Evolutionary conservation across 37 sponge, comb jelly and placozoan species (phyloP).

Genomic region (Spongilla lacustris): DNA sequence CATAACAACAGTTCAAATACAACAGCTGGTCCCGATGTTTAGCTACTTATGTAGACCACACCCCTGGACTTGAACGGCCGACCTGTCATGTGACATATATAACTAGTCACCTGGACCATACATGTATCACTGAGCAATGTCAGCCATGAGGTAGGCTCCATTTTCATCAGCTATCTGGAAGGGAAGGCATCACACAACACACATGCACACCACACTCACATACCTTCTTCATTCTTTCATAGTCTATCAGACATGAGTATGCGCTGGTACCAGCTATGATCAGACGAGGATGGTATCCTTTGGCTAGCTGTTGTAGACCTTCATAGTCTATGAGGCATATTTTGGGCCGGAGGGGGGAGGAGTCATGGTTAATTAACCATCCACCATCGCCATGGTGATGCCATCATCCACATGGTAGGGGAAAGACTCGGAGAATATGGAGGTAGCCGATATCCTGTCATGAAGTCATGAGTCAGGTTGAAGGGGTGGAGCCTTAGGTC

Average conservation of each 20-base stretch:
- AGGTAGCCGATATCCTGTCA: constrained; percentile 92
- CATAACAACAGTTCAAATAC: too few relatives aligned
- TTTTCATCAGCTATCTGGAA: constrained; percentile 68
- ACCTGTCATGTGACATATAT: too few relatives aligned
- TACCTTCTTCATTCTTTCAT: constrained; percentile 76
- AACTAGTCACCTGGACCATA: too few relatives aligned
- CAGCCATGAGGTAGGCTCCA: constrained; percentile 87
- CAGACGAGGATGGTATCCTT: constrained; percentile 77
- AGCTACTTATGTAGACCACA: too few relatives aligned
- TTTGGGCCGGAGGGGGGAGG: constrained; percentile 43
- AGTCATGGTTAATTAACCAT: not conserved
- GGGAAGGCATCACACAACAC: not conserved
- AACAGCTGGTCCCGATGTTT: too few relatives aligned
- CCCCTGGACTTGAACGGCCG: too few relatives aligned
- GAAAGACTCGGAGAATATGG: constrained; percentile 97
- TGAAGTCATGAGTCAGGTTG: constrained; percentile 83
- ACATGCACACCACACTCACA: constrained; percentile 1
- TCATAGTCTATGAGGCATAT: constrained; percentile 94
- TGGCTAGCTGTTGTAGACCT: constrained; percentile 67
- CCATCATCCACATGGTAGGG: constrained; percentile 87
- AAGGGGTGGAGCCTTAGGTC: too few relatives aligned
- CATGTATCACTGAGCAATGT: constrained; percentile 98
- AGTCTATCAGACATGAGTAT: constrained; percentile 94
- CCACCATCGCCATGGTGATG: not conserved
- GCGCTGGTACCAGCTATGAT: constrained; percentile 98